Evolutionary conservation across 2,888 invertebrate species (phyloP), one percentile per base, ranked within the genome.

Genomic region (Sycophila texana): DNA sequence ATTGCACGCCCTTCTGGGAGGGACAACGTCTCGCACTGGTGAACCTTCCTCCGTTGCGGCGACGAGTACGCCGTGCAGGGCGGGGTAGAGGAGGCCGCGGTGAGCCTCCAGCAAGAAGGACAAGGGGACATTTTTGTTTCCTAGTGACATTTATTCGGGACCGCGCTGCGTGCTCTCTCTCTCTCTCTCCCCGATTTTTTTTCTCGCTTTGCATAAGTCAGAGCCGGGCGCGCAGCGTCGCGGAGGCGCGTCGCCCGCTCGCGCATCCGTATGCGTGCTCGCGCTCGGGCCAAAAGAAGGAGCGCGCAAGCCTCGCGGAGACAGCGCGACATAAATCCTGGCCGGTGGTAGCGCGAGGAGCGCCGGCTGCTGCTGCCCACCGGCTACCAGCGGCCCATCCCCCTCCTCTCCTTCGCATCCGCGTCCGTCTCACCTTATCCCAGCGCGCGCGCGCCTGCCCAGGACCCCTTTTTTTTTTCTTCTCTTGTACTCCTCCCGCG

Each of bases 201-300:
- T 51, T 83, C 85, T 86, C 86, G 85, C 86, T 89, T 89, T 88
- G 89, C 89, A 89, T 89, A 90, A 89, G 89, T 90, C 89, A 89
- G 86, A 85, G 39, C 39, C 58, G 58, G 10, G n/a, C 57, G 57
- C 16, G 20, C n/a, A 18, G 10, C n/a, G 10, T 4, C 57, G 81
- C 74, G 74, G 51, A 58, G 47, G 30, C 77, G 85, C 82, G 83
- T 83, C 39, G 86, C 39, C 16, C 63, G 39, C 53, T 3, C 16
- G 14, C 53, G 53, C 63, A 47, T 63, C 30, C 47, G 7, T 18
- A 30, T 39, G 16, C 18, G 39, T 53, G n/a, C n/a, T 53, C 53
- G 53, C 53, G 53, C 14, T 5, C 53, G 12, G 10, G 53, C 53
- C n/a, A 39, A 39, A 39, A 39, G 39, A 39, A 39, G 39, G 39